Conservation (phyloP, 37 sponge, comb jelly and placozoan species). For the Ianthella basta region DNA sequence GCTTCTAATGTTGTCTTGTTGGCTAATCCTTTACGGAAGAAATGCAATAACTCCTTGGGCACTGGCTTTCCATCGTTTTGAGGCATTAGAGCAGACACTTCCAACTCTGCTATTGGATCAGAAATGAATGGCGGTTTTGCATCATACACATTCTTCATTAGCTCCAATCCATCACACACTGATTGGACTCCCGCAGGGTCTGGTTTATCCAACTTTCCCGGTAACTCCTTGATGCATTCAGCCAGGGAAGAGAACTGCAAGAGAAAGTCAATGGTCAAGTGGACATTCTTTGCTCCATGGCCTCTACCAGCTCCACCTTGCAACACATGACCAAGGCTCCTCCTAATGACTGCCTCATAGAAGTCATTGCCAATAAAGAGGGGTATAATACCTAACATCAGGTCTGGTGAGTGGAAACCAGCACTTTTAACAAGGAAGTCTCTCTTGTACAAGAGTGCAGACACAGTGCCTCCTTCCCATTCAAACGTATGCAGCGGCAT, state of each 20-base stretch:
- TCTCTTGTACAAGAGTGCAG: constrained; percentile 48
- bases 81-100: background rate
- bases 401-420: constrained; percentile 8
- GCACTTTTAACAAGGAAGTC: constrained; percentile 27
- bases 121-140: background rate
- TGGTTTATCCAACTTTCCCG: background rate
- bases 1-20: background rate
- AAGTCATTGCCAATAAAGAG: constrained; percentile 77
- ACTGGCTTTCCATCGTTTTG: background rate
- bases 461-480: constrained; percentile 40
- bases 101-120: background rate
- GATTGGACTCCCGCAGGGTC: background rate
- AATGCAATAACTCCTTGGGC: background rate
- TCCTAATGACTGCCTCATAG: background rate
- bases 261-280: background rate
- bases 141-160: constrained; percentile 1
- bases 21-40: background rate
- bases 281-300: background rate
- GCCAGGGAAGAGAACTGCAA: background rate
- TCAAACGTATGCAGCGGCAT: constrained; percentile 62
- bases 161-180: background rate
- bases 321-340: background rate
- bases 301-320: background rate
- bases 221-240: background rate
- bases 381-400: constrained; percentile 57